phyloP scores from a whole-genome alignment of 2,113 vertebrate genomes.

The Coryphaenoides rupestris region DNA sequence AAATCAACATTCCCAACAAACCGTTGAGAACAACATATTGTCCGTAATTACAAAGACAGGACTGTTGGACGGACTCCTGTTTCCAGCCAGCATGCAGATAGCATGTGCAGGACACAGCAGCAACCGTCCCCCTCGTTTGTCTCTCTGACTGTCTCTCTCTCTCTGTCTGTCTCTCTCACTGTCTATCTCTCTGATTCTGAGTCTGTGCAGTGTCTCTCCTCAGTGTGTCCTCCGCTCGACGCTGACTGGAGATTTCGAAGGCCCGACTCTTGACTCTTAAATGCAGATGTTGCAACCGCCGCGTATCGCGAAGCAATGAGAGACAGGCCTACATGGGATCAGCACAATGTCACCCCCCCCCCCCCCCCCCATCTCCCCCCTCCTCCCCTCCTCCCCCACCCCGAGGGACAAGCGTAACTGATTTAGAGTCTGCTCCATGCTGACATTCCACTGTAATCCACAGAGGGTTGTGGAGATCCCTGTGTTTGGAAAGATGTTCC shows the following conservation, averaged over 20 bases:
- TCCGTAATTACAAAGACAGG: neutral
- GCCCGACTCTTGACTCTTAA: conserved; percentile 42
- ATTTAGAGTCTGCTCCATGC: conserved; percentile 68
- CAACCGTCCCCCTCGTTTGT: too few species aligned
- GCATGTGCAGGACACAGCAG: neutral
- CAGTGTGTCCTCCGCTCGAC: conserved; percentile 15
- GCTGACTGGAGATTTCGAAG: conserved; percentile 45
- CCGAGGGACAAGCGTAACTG: conserved; percentile 67
- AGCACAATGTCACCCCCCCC: conserved; percentile 51
- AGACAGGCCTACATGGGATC: conserved; percentile 66
- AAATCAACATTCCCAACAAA: too few species aligned
- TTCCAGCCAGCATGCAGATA: conserved; percentile 1
- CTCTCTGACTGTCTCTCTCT: too few species aligned
- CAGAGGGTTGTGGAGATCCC: conserved; percentile 67
- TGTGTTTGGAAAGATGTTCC: conserved; percentile 68
- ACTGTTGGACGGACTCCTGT: neutral
- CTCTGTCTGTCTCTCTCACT: too few species aligned
- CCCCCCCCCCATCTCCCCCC: conserved; percentile 50
- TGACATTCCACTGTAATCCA: conserved; percentile 75
- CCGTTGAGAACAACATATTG: conserved; percentile 1
- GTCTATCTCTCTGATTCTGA: neutral
- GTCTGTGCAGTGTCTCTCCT: conserved; percentile 29
- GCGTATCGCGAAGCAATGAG: conserved; percentile 63
- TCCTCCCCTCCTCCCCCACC: conserved; percentile 33
- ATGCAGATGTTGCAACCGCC: conserved; percentile 60